phyloP scores from a whole-genome alignment of 2,113 vertebrate species.

The Psilopogon haemacephalus region DNA sequence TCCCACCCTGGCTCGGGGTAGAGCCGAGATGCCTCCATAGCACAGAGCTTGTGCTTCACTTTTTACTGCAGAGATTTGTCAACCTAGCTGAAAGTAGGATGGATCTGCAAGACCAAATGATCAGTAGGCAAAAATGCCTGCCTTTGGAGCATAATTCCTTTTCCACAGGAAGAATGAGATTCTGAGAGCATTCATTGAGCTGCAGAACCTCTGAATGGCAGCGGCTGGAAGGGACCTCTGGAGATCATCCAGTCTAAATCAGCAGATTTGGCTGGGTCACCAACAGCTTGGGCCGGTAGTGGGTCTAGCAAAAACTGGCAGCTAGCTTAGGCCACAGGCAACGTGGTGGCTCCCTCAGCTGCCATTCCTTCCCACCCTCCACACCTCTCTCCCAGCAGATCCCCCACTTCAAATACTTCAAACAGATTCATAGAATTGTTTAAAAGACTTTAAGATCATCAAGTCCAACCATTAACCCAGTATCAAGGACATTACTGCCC shows the following conservation, averaged over 20 bases:
- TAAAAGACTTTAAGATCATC: no score
- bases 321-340: not conserved
- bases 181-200: fast-evolving
- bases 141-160: not conserved
- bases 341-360: not conserved
- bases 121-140: not conserved
- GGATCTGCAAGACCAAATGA: not conserved
- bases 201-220: no score
- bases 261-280: no score
- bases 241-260: no score
- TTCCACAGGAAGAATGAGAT: not conserved
- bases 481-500: not conserved
- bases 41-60: not conserved
- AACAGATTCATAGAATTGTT: not conserved
- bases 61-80: not conserved
- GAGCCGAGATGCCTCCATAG: no score
- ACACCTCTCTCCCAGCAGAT: not conserved
- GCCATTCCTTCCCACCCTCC: not conserved
- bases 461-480: not conserved
- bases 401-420: not conserved
- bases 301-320: not conserved
- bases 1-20: not conserved
- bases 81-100: not conserved
- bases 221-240: no score
- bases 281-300: no score